Evolutionary conservation across 2,888 invertebrate species (phyloP).

Genomic region (Mylabris sibirica): DNA sequence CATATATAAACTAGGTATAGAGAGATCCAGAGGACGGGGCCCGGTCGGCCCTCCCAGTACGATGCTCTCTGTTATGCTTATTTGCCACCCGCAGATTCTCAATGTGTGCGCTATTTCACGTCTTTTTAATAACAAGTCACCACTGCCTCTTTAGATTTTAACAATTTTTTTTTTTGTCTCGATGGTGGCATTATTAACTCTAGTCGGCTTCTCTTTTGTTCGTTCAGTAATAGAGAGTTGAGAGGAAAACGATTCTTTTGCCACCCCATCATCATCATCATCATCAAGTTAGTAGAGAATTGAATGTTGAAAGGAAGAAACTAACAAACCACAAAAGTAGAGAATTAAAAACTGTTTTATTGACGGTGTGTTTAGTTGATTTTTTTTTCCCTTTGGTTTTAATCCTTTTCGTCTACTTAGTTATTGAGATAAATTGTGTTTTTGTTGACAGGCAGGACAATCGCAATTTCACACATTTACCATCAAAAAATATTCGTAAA

Average conservation of each 20-base stretch:
- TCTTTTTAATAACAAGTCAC: conserved; percentile 41
- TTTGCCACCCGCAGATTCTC: conserved; percentile 55
- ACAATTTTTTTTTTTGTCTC: not conserved
- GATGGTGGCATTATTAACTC: not conserved
- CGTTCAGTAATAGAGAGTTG: not conserved
- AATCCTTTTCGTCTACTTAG: conserved; percentile 7
- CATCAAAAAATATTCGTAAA: not conserved
- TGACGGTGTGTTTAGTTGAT: not conserved
- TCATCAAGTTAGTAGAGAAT: not conserved
- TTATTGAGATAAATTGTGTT: conserved; percentile 37
- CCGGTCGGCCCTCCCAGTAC: conserved; percentile 50
- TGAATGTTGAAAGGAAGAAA: not conserved
- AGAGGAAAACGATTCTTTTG: not conserved
- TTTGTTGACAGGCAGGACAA: conserved; percentile 35
- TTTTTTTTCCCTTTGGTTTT: not conserved
- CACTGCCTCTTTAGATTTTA: conserved; percentile 4
- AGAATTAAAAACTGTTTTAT: conserved; percentile 1
- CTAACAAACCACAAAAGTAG: not conserved
- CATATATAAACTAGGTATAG: conserved; percentile 10
- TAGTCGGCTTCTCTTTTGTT: conserved; percentile 6
- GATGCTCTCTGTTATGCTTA: conserved; percentile 53
- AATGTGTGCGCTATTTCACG: conserved; percentile 43
- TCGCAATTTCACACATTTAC: conserved; percentile 37
- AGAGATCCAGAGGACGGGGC: no score
- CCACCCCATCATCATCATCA: conserved; percentile 1